These are phyloP conservation scores for Thalassophryne amazonica DNA, from an alignment of 2,797 vertebrate species.

Conservation along the genomic window DNA sequence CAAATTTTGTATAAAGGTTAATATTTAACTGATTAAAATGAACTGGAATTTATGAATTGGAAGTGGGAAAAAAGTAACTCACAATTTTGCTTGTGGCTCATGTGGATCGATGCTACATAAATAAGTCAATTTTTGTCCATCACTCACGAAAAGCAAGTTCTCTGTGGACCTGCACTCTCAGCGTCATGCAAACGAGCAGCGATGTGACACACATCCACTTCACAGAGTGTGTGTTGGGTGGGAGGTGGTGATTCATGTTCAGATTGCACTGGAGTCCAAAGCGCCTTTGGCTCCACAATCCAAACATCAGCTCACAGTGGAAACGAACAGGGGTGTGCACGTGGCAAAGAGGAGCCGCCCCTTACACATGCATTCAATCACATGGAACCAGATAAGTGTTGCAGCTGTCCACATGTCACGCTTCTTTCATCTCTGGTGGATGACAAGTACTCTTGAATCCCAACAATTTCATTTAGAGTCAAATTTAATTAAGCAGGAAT, in stretches of 20 bases:
- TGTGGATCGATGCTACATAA: no score
- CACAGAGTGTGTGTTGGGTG: slow-evolving; percentile 6
- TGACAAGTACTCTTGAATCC: slow-evolving; percentile 45
- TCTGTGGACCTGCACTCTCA: not conserved
- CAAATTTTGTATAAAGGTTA: no score
- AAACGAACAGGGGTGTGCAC: slow-evolving; percentile 9
- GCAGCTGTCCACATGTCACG: no score
- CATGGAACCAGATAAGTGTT: not conserved
- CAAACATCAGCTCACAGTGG: not conserved
- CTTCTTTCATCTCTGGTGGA: slow-evolving; percentile 1
- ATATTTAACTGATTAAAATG: no score
- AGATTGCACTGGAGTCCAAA: slow-evolving; percentile 8
- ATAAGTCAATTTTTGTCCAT: no score
- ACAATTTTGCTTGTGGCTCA: no score
- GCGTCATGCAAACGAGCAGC: slow-evolving; percentile 20
- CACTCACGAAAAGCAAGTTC: not conserved
- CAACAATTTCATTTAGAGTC: slow-evolving; percentile 40
- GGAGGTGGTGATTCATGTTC: slow-evolving; percentile 53
- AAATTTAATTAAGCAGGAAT: slow-evolving; percentile 19
- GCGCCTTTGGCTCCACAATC: not conserved
- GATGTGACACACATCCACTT: slow-evolving; percentile 24
- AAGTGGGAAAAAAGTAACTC: no score
- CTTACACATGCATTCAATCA: not conserved
- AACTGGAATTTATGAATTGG: no score
- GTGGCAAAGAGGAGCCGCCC: not conserved